These are phyloP conservation scores for Varanus salvator DNA, from an alignment of 2,113 vertebrate species.

Conservation along the genomic window DNA sequence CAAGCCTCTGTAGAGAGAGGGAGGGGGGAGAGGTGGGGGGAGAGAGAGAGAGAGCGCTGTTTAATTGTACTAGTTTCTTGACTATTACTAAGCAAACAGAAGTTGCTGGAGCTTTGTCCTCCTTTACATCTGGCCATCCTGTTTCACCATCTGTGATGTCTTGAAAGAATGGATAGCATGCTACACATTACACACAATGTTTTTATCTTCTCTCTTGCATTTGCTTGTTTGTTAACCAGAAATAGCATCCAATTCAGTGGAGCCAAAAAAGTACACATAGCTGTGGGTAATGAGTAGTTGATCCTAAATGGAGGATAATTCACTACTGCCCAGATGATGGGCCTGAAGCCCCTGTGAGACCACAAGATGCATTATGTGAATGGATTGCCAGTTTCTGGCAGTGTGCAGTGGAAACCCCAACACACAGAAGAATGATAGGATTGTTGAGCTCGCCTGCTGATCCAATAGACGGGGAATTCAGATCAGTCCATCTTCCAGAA, in stretches of 20 bases:
- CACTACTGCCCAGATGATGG: not conserved
- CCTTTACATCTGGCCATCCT: not conserved
- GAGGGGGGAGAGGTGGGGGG: conserved; percentile 24
- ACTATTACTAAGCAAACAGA: too few species aligned
- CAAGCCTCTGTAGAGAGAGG: conserved; percentile 82
- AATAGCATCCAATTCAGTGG: not conserved
- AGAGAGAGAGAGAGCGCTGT: conserved; percentile 2
- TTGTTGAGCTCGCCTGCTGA: not conserved
- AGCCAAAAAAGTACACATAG: not conserved
- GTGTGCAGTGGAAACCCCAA: not conserved
- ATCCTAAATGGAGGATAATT: not conserved
- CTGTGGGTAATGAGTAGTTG: too few species aligned
- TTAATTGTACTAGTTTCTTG: not conserved
- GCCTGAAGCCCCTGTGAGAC: not conserved
- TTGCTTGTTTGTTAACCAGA: not conserved
- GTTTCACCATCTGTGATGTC: not conserved
- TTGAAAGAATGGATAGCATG: not conserved
- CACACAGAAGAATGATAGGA: not conserved
- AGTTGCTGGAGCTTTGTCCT: not conserved
- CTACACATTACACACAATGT: not conserved
- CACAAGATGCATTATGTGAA: not conserved
- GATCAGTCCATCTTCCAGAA: not conserved
- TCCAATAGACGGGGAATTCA: not conserved
- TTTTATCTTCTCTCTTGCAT: not conserved
- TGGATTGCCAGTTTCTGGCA: not conserved